A percentile compares a stretch with the other conserved stretches of the same genome.
phyloP scores from a whole-genome alignment of 2,113 vertebrate genomes.

The Recurvirostra avosetta region DNA sequence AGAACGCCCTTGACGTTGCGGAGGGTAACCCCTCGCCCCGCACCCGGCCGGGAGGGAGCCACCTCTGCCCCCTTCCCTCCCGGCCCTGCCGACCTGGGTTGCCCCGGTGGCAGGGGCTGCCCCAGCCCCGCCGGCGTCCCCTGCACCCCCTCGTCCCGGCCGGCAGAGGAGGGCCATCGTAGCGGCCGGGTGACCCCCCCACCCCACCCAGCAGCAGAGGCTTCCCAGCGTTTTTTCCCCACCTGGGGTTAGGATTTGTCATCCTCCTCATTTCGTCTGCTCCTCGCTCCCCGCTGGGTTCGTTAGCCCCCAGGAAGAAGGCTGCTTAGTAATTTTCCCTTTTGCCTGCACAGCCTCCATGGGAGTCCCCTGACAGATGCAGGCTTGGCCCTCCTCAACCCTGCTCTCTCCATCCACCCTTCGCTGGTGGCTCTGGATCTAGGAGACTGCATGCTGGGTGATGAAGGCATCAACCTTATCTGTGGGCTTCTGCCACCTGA shows the following conservation, averaged over 20 bases:
- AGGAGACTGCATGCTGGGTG: slow-evolving; percentile 94
- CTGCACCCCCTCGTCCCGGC: background rate
- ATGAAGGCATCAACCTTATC: slow-evolving; percentile 90
- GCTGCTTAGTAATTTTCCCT: slow-evolving; percentile 5
- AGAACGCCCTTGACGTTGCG: background rate
- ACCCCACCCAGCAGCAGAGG: background rate
- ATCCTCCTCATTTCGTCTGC: background rate
- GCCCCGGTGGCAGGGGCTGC: background rate
- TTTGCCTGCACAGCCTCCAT: slow-evolving; percentile 81
- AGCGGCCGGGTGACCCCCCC: background rate
- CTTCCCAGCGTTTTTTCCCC: background rate
- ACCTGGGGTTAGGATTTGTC: background rate
- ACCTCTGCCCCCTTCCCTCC: background rate
- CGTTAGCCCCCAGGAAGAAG: background rate
- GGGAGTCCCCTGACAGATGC: slow-evolving; percentile 90
- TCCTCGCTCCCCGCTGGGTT: background rate
- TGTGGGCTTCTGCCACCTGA: slow-evolving; percentile 94
- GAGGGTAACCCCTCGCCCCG: background rate
- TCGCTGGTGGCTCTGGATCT: slow-evolving; percentile 91
- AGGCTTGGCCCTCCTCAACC: slow-evolving; percentile 87
- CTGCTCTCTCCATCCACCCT: slow-evolving; percentile 88
- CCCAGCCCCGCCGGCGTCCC: background rate
- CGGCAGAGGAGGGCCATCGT: background rate
- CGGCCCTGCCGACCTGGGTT: background rate
- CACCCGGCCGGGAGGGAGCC: background rate